Base-by-base conservation (phyloP, 2,113 vertebrate genomes). In the Stictonetta naevosa region DNA sequence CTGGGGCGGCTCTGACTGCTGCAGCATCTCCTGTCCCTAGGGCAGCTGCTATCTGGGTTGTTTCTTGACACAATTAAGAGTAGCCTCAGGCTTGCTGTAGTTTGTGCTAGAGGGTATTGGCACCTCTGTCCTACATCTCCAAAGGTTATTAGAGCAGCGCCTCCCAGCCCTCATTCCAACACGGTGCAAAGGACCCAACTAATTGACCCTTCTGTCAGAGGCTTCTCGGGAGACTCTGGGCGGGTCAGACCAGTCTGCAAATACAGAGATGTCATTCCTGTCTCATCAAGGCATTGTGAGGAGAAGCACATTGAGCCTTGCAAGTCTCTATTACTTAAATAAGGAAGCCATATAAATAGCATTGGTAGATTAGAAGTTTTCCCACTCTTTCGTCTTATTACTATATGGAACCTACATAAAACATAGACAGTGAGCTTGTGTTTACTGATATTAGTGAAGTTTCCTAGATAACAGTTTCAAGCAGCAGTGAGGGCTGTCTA, bases 91-190 rank as follows among this genome's bases (percentile, higher is more conserved):
- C 18, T 63, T 83, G 38, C 2, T 2, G 3, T 36, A 15, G 21
- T 53, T 71, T 53, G 29, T 66, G 28, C 59, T 92, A 26, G 20
- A 44, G 6, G 11, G 4, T 73, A 9, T 71, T 3, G 1, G 18
- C 21, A 17, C 48, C 64, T 76, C 33, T 71, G 85, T 55, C 36
- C 46, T 79, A 8, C 21, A 6, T 21, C 18, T 42, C 31, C 29
- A 53, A 44, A 46, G 52, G 46, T 50, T 34, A 11, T 69, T 64
- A 11, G 3, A 77, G 50, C 42, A 87, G 63, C 50, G 56, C 29
- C 20, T 58, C 31, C 28, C 55, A 72, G 17, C 33, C 44, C 60
- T 56, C 1, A 0, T 23, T 16, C 13, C 59, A 62, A 0, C 34
- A 53, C 11, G 6, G 11, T 64, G 42, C 53, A 77, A 75, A 80